These are phyloP conservation scores for Platycercus adscitus DNA, from an alignment of 2,113 vertebrate species.

Conservation along the genomic window DNA sequence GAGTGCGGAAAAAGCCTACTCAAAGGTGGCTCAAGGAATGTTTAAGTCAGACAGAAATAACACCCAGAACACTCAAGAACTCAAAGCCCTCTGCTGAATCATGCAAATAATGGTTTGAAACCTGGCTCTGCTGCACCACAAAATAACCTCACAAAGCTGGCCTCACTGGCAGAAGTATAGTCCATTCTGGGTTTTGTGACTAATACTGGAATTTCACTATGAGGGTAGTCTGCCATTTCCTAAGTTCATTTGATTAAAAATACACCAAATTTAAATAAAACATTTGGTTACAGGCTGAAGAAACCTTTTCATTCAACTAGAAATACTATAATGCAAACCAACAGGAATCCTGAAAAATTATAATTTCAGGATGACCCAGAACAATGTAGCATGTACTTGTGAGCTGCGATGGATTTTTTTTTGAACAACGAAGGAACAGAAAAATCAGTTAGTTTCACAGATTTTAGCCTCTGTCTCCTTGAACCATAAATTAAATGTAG, in stretches of 20 bases:
- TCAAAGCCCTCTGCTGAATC: background rate
- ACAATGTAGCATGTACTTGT: background rate
- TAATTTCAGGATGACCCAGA: background rate
- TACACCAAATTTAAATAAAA: background rate
- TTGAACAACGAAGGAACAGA: background rate
- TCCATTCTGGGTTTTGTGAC: background rate
- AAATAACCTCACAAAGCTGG: background rate
- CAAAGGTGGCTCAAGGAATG: background rate
- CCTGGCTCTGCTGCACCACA: background rate
- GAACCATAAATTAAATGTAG: background rate
- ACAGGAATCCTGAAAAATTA: background rate
- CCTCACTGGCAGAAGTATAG: background rate
- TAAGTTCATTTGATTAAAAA: background rate
- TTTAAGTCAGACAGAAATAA: background rate
- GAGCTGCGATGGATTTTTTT: background rate
- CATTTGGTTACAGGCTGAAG: background rate
- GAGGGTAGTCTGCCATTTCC: background rate
- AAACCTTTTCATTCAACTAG: background rate
- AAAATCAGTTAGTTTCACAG: background rate
- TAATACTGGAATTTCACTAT: background rate
- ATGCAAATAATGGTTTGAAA: background rate
- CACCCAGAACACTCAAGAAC: background rate
- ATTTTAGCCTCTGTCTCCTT: conserved; percentile 5
- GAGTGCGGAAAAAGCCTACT: background rate
- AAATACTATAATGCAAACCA: background rate